Conservation (phyloP, 1,140 invertebrate genomes). For the Temnothorax nylanderi region DNA sequence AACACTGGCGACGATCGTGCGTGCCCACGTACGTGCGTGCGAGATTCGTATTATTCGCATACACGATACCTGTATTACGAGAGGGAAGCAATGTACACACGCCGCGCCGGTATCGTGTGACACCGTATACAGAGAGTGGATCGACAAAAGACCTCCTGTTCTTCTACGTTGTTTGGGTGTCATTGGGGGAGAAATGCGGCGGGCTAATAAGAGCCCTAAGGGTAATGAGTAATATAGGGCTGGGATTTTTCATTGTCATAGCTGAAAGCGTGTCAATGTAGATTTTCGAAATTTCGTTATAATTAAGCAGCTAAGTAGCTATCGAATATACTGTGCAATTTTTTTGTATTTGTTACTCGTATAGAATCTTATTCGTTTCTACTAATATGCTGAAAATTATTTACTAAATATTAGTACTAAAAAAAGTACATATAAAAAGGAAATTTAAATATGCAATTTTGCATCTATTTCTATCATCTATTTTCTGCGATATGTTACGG, state of each 20-base stretch:
- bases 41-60: conserved; percentile 56
- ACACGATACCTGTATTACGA: conserved; percentile 35
- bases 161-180: conserved; percentile 19
- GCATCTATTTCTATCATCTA: no score
- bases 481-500: no score
- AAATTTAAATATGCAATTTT: no score
- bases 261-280: conserved; percentile 1
- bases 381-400: no score
- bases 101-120: conserved; percentile 4
- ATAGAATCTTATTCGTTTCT: no score
- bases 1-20: conserved; percentile 13
- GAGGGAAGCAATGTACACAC: conserved; percentile 19
- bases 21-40: conserved; percentile 52
- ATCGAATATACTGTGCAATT: no score
- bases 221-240: neutral
- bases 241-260: neutral
- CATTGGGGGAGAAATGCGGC: conserved; percentile 20
- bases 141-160: conserved; percentile 18
- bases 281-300: neutral
- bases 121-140: neutral
- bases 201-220: conserved; percentile 23
- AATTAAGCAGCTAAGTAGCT: no score
- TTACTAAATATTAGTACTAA: no score
- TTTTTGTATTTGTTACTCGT: no score
- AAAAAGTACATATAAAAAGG: no score